Conservation (phyloP, 2,113 vertebrate genomes). For the Phaetusa simplex region DNA sequence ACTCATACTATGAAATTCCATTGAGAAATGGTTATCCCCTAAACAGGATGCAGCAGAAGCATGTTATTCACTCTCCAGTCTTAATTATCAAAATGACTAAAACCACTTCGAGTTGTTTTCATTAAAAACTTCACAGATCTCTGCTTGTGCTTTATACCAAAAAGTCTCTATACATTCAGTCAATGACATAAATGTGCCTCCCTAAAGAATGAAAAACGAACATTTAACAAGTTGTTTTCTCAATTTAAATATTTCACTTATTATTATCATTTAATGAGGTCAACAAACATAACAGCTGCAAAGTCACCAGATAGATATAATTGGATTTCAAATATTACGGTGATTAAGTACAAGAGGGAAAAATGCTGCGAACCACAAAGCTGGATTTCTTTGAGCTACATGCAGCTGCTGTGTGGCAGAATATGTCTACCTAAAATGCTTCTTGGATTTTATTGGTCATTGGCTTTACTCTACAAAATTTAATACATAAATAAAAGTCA, state of each 20-base stretch:
- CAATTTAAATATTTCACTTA: not conserved
- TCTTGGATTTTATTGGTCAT: not conserved
- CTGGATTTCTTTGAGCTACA: not conserved
- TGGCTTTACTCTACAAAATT: not conserved
- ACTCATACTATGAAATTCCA: not conserved
- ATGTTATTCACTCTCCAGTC: not conserved
- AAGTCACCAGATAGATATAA: not conserved
- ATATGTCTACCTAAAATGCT: not conserved
- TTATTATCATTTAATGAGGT: not conserved
- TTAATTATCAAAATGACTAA: not conserved
- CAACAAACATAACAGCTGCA: not conserved
- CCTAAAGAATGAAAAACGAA: not conserved
- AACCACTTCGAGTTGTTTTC: not conserved
- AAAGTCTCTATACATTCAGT: not conserved
- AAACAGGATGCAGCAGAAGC: conserved; percentile 3
- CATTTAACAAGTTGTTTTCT: not conserved
- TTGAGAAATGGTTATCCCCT: not conserved
- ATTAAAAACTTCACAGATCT: not conserved
- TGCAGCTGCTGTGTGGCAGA: not conserved
- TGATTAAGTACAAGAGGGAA: not conserved
- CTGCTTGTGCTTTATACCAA: not conserved
- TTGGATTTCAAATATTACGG: conserved; percentile 7
- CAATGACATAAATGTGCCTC: not conserved
- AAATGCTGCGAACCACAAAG: not conserved
- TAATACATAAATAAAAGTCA: not conserved